phyloP scores from a whole-genome alignment of 2,113 vertebrate genomes.

The Mesoclemmys tuberculata region DNA sequence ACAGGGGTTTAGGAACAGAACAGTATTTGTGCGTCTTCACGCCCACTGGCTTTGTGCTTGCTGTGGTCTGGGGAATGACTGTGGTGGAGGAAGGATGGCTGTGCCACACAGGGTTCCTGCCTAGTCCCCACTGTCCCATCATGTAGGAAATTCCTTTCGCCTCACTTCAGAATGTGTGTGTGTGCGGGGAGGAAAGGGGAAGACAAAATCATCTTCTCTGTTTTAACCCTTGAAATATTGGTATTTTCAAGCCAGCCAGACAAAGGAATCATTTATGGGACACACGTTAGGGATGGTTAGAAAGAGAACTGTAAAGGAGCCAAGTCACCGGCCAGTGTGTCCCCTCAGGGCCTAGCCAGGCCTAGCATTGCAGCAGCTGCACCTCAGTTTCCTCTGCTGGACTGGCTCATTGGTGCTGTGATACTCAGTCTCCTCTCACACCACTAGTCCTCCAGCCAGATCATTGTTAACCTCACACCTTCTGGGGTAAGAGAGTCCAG shows the following conservation, averaged over 20 bases:
- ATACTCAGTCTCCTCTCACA: not conserved
- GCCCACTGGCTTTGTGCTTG: not conserved
- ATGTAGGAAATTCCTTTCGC: slow-evolving; percentile 25
- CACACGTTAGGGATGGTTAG: not conserved
- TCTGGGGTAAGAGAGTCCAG: not conserved
- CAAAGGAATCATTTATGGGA: not conserved
- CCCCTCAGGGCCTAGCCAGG: not conserved
- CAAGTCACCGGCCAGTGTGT: not conserved
- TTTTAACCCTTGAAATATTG: not conserved
- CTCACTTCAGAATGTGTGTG: not conserved
- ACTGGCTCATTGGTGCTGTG: not conserved
- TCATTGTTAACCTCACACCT: not conserved
- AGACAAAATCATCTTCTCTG: not conserved
- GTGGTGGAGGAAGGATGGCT: rapidly evolving
- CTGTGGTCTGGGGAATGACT: not conserved
- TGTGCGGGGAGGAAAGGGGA: not conserved
- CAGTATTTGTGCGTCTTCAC: not conserved
- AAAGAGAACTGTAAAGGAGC: not conserved
- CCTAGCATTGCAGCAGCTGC: not conserved
- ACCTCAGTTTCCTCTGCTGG: not conserved
- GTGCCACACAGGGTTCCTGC: not conserved
- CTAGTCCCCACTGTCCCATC: not conserved
- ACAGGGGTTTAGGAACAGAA: not conserved
- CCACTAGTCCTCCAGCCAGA: not conserved
- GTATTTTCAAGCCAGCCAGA: not conserved